phyloP scores from a whole-genome alignment of 2,888 invertebrate genomes.

The Unio delphinus region DNA sequence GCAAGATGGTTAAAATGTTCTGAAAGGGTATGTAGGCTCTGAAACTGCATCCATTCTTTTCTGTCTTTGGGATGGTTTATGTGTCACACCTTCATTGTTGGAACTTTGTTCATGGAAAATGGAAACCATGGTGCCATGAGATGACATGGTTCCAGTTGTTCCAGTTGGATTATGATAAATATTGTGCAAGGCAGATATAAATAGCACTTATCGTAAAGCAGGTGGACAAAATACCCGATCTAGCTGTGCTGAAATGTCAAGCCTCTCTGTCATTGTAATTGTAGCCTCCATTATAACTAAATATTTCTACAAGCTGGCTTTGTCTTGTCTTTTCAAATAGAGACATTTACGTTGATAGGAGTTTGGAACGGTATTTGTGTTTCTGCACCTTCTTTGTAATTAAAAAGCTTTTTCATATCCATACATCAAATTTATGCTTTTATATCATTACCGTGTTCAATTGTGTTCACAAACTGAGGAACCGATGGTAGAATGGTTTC shows the following conservation, averaged over 20 bases:
- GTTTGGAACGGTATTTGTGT: conserved; percentile 6
- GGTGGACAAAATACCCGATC: conserved; percentile 30
- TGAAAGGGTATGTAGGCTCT: background rate
- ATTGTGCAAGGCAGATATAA: conserved; percentile 18
- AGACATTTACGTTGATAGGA: conserved; percentile 3
- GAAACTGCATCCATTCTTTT: conserved; percentile 1
- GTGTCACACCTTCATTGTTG: conserved; percentile 8
- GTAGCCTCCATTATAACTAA: background rate
- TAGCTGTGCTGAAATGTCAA: conserved; percentile 37
- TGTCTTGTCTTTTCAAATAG: conserved; percentile 36
- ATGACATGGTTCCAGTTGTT: conserved; percentile 21
- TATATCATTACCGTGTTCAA: conserved; percentile 18
- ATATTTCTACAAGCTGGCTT: conserved; percentile 25
- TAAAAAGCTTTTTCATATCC: conserved; percentile 13
- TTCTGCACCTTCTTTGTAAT: conserved; percentile 11
- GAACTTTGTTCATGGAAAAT: conserved; percentile 12
- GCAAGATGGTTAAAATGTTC: background rate
- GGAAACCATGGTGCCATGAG: conserved; percentile 23
- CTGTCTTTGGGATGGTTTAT: background rate
- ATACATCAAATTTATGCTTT: conserved; percentile 8
- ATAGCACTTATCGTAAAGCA: conserved; percentile 25
- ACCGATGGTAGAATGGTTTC: conserved; percentile 12
- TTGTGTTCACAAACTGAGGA: conserved; percentile 17
- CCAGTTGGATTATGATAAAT: conserved; percentile 38
- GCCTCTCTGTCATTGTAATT: conserved; percentile 39